Conservation (phyloP, 2,888 invertebrate species). For the Sclerodermus sp. region DNA sequence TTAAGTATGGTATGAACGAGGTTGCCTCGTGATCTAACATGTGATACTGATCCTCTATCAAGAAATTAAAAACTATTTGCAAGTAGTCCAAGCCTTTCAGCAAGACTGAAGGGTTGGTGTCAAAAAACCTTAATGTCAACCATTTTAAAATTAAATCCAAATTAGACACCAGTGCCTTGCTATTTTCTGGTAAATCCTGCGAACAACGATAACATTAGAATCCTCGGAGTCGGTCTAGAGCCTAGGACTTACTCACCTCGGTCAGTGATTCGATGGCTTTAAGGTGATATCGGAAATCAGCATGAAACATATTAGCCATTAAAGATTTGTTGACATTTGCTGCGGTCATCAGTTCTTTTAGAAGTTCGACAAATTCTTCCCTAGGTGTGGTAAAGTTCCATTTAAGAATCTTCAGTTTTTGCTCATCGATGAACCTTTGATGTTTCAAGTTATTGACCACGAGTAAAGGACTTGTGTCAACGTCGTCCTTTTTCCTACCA, state of each 20-base stretch:
- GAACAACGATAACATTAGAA: constrained; percentile 11
- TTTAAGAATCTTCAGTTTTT: constrained; percentile 86
- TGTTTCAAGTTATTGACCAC: constrained; percentile 85
- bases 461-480: constrained; percentile 70
- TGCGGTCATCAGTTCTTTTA: constrained; percentile 86
- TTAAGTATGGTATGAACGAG: constrained; percentile 92
- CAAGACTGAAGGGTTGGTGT: constrained; percentile 97
- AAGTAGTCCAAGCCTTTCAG: constrained; percentile 94
- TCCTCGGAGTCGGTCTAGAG: not conserved
- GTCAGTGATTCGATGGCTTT: constrained; percentile 91
- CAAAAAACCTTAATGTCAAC: constrained; percentile 95
- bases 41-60: constrained; percentile 80
- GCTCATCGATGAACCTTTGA: constrained; percentile 91
- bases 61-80: constrained; percentile 76
- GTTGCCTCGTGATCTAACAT: constrained; percentile 89
- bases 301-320: constrained; percentile 90
- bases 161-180: constrained; percentile 81
- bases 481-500: constrained; percentile 82
- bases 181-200: constrained; percentile 75
- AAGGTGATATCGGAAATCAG: constrained; percentile 89
- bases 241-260: constrained; percentile 60
- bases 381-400: constrained; percentile 95
- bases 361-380: constrained; percentile 89
- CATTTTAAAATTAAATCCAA: constrained; percentile 95
- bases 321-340: constrained; percentile 87